A percentile compares a stretch with the other conserved stretches of the same genome.
phyloP scores from a whole-genome alignment of 2,797 vertebrate genomes.

The Eutrigla gurnardus region DNA sequence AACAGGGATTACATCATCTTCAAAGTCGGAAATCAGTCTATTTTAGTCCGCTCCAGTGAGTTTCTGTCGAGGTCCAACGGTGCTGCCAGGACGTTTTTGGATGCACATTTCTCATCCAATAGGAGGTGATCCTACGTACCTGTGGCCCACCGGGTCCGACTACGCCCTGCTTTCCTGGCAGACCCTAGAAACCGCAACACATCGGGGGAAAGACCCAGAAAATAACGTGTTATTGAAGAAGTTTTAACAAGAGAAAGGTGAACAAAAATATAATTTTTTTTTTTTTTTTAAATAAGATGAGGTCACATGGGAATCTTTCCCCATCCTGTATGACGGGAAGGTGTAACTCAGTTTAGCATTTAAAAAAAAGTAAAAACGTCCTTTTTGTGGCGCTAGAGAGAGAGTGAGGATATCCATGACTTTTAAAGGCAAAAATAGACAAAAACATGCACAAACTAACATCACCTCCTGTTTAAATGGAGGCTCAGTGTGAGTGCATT shows the following conservation, averaged over 20 bases:
- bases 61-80: not conserved
- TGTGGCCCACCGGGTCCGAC: slow-evolving; percentile 78
- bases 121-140: slow-evolving; percentile 68
- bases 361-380: not conserved
- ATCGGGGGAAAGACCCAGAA: not conserved
- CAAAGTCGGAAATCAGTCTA: not conserved
- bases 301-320: not conserved
- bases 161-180: slow-evolving; percentile 84
- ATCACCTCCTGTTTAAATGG: not conserved
- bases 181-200: slow-evolving; percentile 74
- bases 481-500: not conserved
- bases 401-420: not conserved
- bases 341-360: not conserved
- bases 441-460: not conserved
- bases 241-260: not conserved
- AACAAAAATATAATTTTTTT: no score
- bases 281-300: not conserved
- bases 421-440: not conserved
- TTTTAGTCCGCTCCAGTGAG: not conserved
- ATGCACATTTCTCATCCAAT: slow-evolving; percentile 29
- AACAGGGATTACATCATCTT: not conserved
- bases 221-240: slow-evolving; percentile 13
- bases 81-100: slow-evolving; percentile 12
- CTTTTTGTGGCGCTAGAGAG: not conserved
- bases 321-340: rapidly evolving